phyloP scores from a whole-genome alignment of 2,888 invertebrate species.

The Conchocele bisecta region DNA sequence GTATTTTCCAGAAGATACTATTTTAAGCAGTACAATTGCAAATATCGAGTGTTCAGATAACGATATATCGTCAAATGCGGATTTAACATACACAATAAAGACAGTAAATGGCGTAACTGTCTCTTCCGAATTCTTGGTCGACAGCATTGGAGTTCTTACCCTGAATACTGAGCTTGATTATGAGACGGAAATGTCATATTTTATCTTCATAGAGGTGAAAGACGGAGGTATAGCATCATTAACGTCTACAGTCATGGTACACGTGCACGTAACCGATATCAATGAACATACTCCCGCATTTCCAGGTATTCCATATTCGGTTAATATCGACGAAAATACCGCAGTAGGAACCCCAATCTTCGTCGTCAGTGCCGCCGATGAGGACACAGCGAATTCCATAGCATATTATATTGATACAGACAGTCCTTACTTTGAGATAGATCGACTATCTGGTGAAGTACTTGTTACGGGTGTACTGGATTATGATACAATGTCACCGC shows the following conservation, averaged over 20 bases:
- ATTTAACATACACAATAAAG: too few species aligned
- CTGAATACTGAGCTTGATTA: constrained; percentile 64
- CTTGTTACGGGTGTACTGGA: constrained; percentile 55
- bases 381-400: constrained; percentile 58
- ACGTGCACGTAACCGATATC: constrained; percentile 64
- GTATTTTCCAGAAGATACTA: constrained; percentile 84
- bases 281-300: constrained; percentile 74
- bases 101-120: too few species aligned
- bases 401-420: constrained; percentile 56
- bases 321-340: constrained; percentile 59
- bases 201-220: constrained; percentile 62
- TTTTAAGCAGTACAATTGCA: constrained; percentile 91
- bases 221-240: constrained; percentile 61
- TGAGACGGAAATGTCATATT: constrained; percentile 58
- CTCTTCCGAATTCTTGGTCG: too few species aligned
- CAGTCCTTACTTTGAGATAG: constrained; percentile 57
- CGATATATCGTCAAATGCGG: too few species aligned
- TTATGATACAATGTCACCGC: constrained; percentile 47
- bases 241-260: constrained; percentile 62
- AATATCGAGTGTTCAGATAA: constrained; percentile 87
- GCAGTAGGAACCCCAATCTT: constrained; percentile 47
- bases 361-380: constrained; percentile 62
- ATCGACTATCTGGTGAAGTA: constrained; percentile 55
- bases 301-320: constrained; percentile 48
- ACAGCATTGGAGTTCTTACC: constrained; percentile 59